These are phyloP conservation scores for Chondrilla cf. caribensis DNA, from an alignment of 37 sponge, comb jelly and placozoan species.

Conservation along the genomic window DNA sequence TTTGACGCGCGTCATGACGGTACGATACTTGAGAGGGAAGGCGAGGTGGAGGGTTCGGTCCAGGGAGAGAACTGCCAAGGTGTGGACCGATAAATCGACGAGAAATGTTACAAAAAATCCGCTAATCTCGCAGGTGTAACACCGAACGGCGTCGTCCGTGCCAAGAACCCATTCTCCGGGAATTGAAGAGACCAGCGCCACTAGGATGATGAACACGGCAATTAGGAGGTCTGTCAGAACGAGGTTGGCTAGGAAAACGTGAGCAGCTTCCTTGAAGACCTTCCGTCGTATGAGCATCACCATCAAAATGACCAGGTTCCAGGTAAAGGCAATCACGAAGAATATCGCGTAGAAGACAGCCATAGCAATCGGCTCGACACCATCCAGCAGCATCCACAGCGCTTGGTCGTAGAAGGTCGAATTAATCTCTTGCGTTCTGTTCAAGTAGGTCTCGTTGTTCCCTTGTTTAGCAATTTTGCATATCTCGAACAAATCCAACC, in stretches of 20 bases:
- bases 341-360: slow-evolving; percentile 42
- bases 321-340: slow-evolving; percentile 57
- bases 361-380: slow-evolving; percentile 14
- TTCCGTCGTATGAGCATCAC: slow-evolving; percentile 37
- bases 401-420: background rate
- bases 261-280: slow-evolving; percentile 63
- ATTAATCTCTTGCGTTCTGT: background rate
- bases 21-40: slow-evolving; percentile 56
- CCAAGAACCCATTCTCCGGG: slow-evolving; percentile 49
- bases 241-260: slow-evolving; percentile 57
- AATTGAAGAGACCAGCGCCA: slow-evolving; percentile 27
- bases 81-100: slow-evolving; percentile 47
- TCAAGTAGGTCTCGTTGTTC: background rate
- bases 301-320: slow-evolving; percentile 75
- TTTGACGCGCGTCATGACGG: slow-evolving; percentile 22
- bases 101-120: slow-evolving; percentile 56
- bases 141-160: slow-evolving; percentile 37
- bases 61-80: slow-evolving; percentile 49
- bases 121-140: slow-evolving; percentile 31
- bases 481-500: slow-evolving; percentile 7
- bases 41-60: slow-evolving; percentile 65
- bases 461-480: background rate
- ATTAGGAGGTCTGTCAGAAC: slow-evolving; percentile 44
- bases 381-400: slow-evolving; percentile 39
- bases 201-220: slow-evolving; percentile 23